phyloP scores from a whole-genome alignment of 2,797 vertebrate species.

The Pseudochirops cupreus region DNA sequence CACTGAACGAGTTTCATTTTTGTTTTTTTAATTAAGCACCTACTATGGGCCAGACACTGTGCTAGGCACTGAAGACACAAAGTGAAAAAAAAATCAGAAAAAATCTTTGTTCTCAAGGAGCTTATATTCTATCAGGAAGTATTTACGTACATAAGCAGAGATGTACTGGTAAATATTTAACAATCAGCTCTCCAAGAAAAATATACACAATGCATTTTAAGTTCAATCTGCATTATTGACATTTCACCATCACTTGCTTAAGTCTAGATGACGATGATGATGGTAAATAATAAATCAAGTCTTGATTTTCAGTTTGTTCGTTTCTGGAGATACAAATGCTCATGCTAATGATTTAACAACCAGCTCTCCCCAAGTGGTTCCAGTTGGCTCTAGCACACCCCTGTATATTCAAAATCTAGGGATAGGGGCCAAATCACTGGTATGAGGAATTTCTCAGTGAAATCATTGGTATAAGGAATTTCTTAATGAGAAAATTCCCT shows the following conservation, averaged over 20 bases:
- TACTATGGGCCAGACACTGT: neutral
- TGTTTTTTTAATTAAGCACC: neutral
- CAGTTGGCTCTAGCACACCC: neutral
- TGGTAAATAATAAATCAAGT: neutral
- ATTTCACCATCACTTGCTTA: neutral
- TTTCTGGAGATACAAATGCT: neutral
- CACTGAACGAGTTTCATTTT: neutral
- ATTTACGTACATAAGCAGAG: neutral
- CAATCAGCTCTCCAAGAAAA: neutral
- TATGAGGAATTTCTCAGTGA: neutral
- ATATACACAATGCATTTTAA: neutral
- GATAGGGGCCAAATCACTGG: neutral
- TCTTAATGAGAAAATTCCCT: neutral
- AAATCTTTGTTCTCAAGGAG: neutral
- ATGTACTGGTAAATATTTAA: neutral
- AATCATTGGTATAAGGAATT: neutral
- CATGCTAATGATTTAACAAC: neutral
- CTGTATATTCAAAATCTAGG: neutral
- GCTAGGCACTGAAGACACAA: neutral
- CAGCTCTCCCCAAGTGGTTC: neutral
- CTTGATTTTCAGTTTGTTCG: neutral
- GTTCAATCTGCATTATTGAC: neutral
- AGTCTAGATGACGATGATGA: neutral
- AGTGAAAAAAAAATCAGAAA: neutral
- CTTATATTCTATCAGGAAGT: neutral